These are phyloP conservation scores for Cyprinella venusta DNA, from an alignment of 2,797 vertebrate species.

Conservation along the genomic window DNA sequence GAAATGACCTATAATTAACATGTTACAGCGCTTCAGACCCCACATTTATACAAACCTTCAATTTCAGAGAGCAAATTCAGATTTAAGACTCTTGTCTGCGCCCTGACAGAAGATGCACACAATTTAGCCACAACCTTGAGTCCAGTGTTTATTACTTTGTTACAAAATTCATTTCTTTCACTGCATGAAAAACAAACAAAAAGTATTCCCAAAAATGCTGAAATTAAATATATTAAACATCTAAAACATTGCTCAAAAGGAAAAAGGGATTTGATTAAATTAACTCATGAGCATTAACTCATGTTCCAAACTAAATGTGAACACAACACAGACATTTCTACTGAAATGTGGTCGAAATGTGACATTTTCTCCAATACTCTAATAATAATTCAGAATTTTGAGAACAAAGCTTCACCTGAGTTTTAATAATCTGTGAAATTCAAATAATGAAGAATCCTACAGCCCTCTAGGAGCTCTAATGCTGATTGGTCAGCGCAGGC, in stretches of 20 bases:
- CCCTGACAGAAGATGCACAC: constrained; percentile 9
- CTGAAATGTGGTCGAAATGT: not conserved
- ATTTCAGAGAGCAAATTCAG: constrained; percentile 29
- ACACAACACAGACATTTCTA: not conserved
- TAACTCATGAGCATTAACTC: not conserved
- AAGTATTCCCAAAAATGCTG: not conserved
- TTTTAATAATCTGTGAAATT: constrained; percentile 3
- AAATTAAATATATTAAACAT: constrained; percentile 2
- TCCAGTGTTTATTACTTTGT: constrained; percentile 49
- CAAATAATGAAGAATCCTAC: not conserved
- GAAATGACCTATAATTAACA: constrained; percentile 24
- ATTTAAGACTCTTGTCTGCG: not conserved
- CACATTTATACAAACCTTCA: constrained; percentile 35
- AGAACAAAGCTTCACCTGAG: constrained; percentile 2
- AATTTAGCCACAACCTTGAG: not conserved
- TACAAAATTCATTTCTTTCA: constrained; percentile 26
- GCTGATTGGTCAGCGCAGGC: not conserved
- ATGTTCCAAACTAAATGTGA: not conserved
- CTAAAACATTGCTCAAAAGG: not conserved
- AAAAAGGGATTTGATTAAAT: not conserved
- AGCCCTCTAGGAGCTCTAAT: not conserved
- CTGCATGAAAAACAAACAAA: not conserved
- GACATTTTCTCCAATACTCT: not conserved
- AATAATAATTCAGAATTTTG: not conserved
- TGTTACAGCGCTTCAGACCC: not conserved